Base-by-base conservation (phyloP, 1,140 invertebrate species). In the Cydia splendana region DNA sequence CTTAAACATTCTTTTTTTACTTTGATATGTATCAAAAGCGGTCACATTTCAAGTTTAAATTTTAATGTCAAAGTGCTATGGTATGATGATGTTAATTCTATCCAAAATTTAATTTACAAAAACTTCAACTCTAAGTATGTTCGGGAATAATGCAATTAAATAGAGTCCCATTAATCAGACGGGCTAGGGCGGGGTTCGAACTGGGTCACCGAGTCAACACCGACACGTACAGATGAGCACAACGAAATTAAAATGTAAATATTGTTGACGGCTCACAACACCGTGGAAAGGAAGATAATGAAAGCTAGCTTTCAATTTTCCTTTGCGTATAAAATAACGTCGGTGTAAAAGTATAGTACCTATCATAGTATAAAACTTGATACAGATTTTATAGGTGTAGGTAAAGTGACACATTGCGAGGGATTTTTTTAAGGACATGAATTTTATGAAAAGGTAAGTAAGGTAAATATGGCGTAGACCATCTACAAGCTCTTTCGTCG, bases 131-230 rank as follows among this genome's bases (percentile, higher is more conserved):
- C 18, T 20, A 57, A 62, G 9, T 18, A 62, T 62, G 57, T 6
- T 24, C 5, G 57, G 57, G 20, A 62, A 71, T 71, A 71, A 71
- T 71, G 67, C 34, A 71, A 71, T 71, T 71, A 71, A 34, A 30
- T n/a, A 7, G 67, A 71, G 15, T 71, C 34, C 34, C 34, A 71
- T 71, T 71, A 71, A 71, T 71, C 67, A 71, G 38, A 18, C 65
- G 65, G 9, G 67, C 67, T 42, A 71, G 67, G 67, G 67, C 67
- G 67, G 30, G 67, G 67, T 42, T 42, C 24, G 67, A 71, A 71
- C 67, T 71, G 34, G 67, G 67, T 71, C 67, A 71, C 67, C 67
- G 34, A 34, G 10, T 71, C 67, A 42, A 38, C 30, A 18, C 30
- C 28, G 45, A 48, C 45, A 7, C 45, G 53, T 57, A 62, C 18